Evolutionary conservation across 2,113 vertebrate genomes (phyloP), one percentile per base, ranked within the genome.

Genomic region (Hiodon tergisus): DNA sequence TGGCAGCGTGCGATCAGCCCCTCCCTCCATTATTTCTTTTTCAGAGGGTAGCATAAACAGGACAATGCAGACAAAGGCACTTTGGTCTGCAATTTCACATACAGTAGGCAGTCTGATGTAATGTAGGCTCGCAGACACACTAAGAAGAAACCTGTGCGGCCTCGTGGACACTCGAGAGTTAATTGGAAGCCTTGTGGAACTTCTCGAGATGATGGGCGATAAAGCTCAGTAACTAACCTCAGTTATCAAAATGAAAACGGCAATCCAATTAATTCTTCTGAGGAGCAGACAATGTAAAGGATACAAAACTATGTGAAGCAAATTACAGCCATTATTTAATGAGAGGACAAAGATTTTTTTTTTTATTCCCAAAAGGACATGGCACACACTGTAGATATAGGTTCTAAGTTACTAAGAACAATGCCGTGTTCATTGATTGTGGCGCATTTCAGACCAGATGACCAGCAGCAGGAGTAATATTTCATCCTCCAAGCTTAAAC

Each of bases 1-100:
- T 88, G 87, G 87, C 89, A 87, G 85, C 77, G 78, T 86, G 88
- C 87, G 84, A 89, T 88, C 85, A 88, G 79, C 81, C 71, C 71
- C 77, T 60, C 81, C 75, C 13, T 14, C 70, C 67, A 70, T 75
- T 67, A 74, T 79, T 71, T 77, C 67, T 58, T 67, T 76, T 81
- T 71, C 53, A 72, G 75, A 74, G 69, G 69, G 66, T 69, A 75
- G 72, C 68, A 67, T 78, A 82, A 77, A 72, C 73, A 82, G 77
- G 81, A 76, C 75, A 69, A 53, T 71, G 54, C 72, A 65, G 73
- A 84, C 83, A 83, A 84, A 79, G 79, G 76, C 81, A 83, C 69
- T 67, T 60, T 51, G 52, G 72, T 52, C 48, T 63, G 51, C 48
- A 77, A 70, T 74, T 74, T 74, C 74, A 79, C 80, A 70, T 59